phyloP scores from a whole-genome alignment of 2,888 invertebrate genomes.

The Monochamus alternatus region DNA sequence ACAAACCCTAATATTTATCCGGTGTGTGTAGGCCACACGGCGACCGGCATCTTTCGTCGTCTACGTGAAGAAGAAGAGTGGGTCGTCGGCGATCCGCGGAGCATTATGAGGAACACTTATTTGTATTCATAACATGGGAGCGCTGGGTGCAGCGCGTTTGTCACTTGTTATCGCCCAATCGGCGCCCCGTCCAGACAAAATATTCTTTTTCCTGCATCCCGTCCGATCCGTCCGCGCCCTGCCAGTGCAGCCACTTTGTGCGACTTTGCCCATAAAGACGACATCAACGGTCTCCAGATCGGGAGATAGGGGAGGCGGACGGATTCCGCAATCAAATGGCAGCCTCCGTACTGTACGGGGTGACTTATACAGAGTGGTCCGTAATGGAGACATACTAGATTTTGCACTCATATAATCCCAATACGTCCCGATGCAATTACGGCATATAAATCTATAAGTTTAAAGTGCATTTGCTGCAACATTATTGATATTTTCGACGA shows the following conservation, averaged over 20 bases:
- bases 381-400: no score
- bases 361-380: no score
- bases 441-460: no score
- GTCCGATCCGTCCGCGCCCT: constrained; percentile 29
- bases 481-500: no score
- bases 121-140: constrained; percentile 70
- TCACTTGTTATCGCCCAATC: constrained; percentile 74
- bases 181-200: constrained; percentile 58
- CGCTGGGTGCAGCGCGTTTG: constrained; percentile 69
- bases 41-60: not conserved
- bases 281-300: constrained; percentile 36
- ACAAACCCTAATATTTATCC: not conserved
- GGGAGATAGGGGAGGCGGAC: constrained; percentile 32
- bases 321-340: constrained; percentile 31
- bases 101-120: constrained; percentile 53
- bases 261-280: constrained; percentile 36
- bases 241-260: constrained; percentile 33
- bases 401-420: no score
- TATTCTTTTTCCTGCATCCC: constrained; percentile 35
- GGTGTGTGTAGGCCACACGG: not conserved
- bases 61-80: constrained; percentile 35
- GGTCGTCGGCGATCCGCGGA: constrained; percentile 15
- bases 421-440: no score
- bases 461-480: no score
- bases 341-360: no score